Evolutionary conservation across 2,113 vertebrate genomes (phyloP).

Genomic region (Euleptes europaea): DNA sequence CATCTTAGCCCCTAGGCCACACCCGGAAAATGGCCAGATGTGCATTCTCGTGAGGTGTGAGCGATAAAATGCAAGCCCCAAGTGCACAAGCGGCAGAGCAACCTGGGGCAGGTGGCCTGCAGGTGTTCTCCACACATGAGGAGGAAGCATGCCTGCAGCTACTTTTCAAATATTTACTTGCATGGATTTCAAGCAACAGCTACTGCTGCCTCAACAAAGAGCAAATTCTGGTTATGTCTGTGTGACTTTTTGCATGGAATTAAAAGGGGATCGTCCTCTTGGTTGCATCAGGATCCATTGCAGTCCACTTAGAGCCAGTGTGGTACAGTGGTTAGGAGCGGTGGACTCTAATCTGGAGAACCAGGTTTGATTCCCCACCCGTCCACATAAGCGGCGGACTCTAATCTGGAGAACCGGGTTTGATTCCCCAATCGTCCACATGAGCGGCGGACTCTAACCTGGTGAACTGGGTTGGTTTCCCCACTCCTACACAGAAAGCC

Average conservation of each 20-base stretch:
- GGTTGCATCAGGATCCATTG: background rate
- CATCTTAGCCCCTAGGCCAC: background rate
- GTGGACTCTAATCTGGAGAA: no score
- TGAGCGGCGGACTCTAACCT: no score
- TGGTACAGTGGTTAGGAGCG: no score
- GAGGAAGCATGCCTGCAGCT: background rate
- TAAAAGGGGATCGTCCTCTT: background rate
- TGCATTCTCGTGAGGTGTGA: background rate
- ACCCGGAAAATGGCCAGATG: background rate
- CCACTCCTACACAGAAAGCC: no score
- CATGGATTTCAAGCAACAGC: background rate
- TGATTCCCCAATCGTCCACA: no score
- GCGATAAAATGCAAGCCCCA: background rate
- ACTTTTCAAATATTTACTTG: background rate
- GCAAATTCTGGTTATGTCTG: background rate
- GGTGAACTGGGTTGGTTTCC: no score
- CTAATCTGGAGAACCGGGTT: no score
- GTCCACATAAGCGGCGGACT: no score
- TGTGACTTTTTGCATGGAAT: background rate
- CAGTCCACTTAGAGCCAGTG: background rate
- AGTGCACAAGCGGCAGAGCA: no score
- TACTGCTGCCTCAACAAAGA: background rate
- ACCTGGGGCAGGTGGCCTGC: background rate
- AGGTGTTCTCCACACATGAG: background rate
- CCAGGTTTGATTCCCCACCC: no score